These are phyloP conservation scores for Micropoecilia bifurca DNA, from an alignment of 2,797 vertebrate species.

Conservation along the genomic window DNA sequence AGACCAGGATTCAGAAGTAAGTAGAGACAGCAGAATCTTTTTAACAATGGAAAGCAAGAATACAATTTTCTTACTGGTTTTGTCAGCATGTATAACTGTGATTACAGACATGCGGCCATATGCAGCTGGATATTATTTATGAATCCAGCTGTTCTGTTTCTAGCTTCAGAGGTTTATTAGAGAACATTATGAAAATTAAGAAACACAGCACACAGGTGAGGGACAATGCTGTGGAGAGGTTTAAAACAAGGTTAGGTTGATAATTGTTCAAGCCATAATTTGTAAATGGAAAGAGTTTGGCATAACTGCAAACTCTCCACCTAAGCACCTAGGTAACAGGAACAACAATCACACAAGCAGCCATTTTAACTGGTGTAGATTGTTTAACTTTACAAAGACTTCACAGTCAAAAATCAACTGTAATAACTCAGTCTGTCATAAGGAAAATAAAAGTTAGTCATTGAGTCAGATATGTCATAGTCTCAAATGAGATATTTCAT, in stretches of 20 bases:
- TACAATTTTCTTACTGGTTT: not conserved
- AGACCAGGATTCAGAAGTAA: conserved; percentile 90
- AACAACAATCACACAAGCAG: not conserved
- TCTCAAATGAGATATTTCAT: not conserved
- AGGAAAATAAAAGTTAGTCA: not conserved
- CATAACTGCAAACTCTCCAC: not conserved
- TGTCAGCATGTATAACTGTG: not conserved
- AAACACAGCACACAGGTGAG: not conserved
- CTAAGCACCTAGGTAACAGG: not conserved
- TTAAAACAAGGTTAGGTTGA: not conserved
- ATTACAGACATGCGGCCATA: not conserved
- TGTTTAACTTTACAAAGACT: too few species aligned
- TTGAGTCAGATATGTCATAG: not conserved
- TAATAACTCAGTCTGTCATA: not conserved
- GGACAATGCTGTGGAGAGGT: not conserved
- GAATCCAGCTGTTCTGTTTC: not conserved
- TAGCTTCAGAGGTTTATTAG: not conserved
- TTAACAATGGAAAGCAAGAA: not conserved
- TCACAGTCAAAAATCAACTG: not conserved
- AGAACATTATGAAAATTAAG: not conserved
- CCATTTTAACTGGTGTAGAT: not conserved
- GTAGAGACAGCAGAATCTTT: conserved; percentile 15
- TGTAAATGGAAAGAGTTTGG: not conserved
- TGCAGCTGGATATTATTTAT: not conserved
- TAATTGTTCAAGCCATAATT: not conserved